Percentiles rank a stretch among this genome's conserved stretches.
phyloP scores from a whole-genome alignment of 1,140 invertebrate species.

The Psilanteris sp. region DNA sequence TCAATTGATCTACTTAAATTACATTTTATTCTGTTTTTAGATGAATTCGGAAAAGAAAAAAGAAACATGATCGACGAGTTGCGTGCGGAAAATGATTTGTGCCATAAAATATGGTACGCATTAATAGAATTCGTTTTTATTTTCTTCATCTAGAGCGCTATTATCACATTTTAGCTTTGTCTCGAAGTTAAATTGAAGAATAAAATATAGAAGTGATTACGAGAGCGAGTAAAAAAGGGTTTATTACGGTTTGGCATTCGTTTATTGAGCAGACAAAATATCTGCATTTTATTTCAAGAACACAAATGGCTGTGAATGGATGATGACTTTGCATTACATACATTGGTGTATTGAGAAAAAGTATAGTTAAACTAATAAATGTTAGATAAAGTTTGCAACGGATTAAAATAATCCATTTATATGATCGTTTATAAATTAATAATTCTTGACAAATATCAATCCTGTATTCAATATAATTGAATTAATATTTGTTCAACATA shows the following conservation, averaged over 20 bases:
- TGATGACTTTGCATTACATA: neutral
- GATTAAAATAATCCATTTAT: too few relatives aligned
- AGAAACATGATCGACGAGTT: too few relatives aligned
- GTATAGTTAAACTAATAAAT: too few relatives aligned
- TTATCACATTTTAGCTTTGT: constrained; percentile 50
- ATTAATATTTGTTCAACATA: too few relatives aligned
- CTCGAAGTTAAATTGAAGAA: constrained; percentile 5
- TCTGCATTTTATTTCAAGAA: neutral
- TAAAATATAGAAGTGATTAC: constrained; percentile 11
- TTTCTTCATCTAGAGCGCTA: constrained; percentile 34
- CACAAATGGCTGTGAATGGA: constrained; percentile 1
- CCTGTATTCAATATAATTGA: too few relatives aligned
- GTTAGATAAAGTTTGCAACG: too few relatives aligned
- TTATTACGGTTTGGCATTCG: constrained; percentile 7
- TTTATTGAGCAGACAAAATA: neutral
- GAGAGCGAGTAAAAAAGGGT: constrained; percentile 3
- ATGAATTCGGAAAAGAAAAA: constrained; percentile 3
- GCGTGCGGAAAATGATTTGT: constrained; percentile 29
- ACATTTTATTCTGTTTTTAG: neutral
- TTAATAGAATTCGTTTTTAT: constrained; percentile 27
- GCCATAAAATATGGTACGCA: constrained; percentile 22
- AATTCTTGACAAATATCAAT: too few relatives aligned
- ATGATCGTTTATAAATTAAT: too few relatives aligned
- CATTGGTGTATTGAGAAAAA: neutral
- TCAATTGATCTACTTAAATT: neutral